Conservation (phyloP, 2,113 vertebrate genomes). For the Syrrhaptes paradoxus region DNA sequence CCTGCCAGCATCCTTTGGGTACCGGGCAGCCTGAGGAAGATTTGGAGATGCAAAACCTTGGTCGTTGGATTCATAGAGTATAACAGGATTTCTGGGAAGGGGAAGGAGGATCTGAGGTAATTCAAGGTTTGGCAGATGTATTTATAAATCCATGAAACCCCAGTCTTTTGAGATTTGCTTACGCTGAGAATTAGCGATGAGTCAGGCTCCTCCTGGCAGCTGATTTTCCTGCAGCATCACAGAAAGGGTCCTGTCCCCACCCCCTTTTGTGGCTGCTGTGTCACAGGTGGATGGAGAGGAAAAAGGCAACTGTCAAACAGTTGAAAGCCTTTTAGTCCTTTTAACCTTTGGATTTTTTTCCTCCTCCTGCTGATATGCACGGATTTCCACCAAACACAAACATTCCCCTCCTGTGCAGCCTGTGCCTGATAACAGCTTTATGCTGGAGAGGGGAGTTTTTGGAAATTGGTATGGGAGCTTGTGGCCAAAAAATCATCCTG, state of each 20-base stretch:
- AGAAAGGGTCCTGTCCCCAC: background rate
- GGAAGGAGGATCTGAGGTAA: background rate
- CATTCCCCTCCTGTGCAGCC: background rate
- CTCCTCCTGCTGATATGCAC: rapidly evolving
- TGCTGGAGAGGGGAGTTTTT: background rate
- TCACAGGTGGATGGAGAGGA: background rate
- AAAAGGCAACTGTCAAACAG: background rate
- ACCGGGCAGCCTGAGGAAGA: background rate
- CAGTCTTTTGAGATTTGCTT: background rate
- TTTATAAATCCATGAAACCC: background rate
- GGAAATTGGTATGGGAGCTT: background rate
- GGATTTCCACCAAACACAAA: background rate
- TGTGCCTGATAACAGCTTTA: background rate
- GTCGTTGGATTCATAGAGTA: background rate
- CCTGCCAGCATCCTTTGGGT: background rate
- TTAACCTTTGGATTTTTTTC: background rate
- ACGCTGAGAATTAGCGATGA: background rate
- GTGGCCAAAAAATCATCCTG: background rate
- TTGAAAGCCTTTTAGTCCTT: background rate
- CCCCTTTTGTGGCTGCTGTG: background rate
- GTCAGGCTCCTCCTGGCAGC: conserved; percentile 23
- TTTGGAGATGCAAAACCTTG: background rate
- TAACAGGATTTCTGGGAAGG: background rate
- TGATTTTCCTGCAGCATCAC: background rate
- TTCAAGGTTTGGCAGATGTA: background rate